Base-by-base conservation (phyloP, 2,797 vertebrate species). In the Xenopus petersii region DNA sequence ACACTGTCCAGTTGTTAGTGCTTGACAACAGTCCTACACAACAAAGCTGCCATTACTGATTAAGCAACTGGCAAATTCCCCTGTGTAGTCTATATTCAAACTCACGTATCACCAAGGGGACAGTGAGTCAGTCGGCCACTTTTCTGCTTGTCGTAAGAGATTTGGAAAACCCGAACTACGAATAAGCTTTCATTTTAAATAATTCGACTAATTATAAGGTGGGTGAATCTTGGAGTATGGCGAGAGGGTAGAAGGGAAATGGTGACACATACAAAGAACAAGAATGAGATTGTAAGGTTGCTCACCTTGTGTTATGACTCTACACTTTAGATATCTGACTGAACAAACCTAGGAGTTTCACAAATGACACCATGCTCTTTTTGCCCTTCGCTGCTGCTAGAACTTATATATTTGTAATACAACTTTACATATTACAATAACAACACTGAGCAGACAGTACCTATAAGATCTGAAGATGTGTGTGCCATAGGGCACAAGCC, bases 61-160 rank as follows among this genome's bases (percentile, higher is more conserved):
- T 64, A 75, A 80, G 72, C 74, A 73, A 80, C 81, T 82, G 82
- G 69, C 73, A 68, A 82, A 85, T 84, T 86, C 81, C 75, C 84
- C 84, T 81, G 63, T 71, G 0, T 2, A 64, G 80, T 77, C 1
- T 59, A 42, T 5, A 42, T 42, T 42, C 36, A 91, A 86, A 86
- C 82, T 80, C 64, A 79, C 4, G 75, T 17, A 77, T 15, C 10
- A 1, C 78, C 10, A 2, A 73, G 64, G 60, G 64, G 79, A 70
- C 78, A 51, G 75, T 84, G 82, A 86, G 81, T 89, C 86, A 84
- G 79, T 83, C 75, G 67, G 51, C 75, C 47, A 15, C 82, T 81
- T 30, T 82, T 80, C 82, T 81, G 70, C 81, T 46, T 17, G 56
- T 30, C 36, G 61, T 42, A 69, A 47, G 42, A 42, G 33, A 11